Conservation (phyloP, 1,140 invertebrate species). For the Heliconius nattereri region DNA sequence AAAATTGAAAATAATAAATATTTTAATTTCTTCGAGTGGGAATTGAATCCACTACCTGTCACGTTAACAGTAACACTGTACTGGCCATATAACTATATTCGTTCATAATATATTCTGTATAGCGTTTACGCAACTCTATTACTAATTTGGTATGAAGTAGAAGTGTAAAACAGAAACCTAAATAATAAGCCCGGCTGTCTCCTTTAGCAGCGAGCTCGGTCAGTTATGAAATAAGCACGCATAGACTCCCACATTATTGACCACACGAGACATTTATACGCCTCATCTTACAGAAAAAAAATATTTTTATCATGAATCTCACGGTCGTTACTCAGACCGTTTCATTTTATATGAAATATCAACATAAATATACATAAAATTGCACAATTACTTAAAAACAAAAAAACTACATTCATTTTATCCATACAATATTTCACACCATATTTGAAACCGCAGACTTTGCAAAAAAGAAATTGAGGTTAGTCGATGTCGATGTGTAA, state of each 20-base stretch:
- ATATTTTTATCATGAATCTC: constrained; percentile 4
- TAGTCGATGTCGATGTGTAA: background rate
- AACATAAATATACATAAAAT: background rate
- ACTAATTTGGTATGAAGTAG: constrained; percentile 13
- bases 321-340: background rate
- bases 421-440: background rate
- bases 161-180: constrained; percentile 25
- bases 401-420: background rate
- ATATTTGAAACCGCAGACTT: background rate
- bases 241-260: constrained; percentile 23
- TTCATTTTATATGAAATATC: background rate
- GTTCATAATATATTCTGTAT: background rate
- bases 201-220: constrained; percentile 23
- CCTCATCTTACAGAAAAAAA: constrained; percentile 2
- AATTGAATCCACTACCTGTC: too few species aligned
- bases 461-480: constrained; percentile 6
- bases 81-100: too few species aligned
- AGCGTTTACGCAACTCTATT: background rate
- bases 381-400: background rate
- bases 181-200: constrained; percentile 24
- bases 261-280: constrained; percentile 26
- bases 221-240: constrained; percentile 26
- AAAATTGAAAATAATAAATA: too few species aligned
- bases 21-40: too few species aligned
- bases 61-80: too few species aligned